Evolutionary conservation across 2,888 invertebrate species (phyloP), one percentile per base, ranked within the genome.

Genomic region (Agriopis leucophaearia): DNA sequence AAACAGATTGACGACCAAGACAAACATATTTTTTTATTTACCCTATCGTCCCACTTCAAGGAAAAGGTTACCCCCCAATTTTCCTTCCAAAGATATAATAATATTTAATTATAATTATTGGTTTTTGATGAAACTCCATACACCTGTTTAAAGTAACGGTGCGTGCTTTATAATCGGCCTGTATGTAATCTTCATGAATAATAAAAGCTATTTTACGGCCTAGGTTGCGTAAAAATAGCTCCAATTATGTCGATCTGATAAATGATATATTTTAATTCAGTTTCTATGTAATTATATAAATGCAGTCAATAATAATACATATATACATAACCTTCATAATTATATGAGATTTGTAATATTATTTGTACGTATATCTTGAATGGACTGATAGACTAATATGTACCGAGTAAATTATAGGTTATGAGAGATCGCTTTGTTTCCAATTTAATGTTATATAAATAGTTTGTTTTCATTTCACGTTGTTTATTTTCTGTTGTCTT

Each of bases 301-400:
- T 27, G 27, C 27, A 27, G 27, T 27, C 27, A 27, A 12, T 13
- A 44, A 13, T 44, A 44, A 42, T 42, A 42, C 7, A 44, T 13
- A 44, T 44, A 9, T 42, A 27, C 18, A 42, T 16, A 10, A n/a
- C 1, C 27, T 56, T 12, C 16, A 54, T 54, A 40, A 2, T 42
- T 45, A 8, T 44, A 27, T 13, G 56, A 45, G 56, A 18, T 42
- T 50, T 63, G n/a, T 47, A 52, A 69, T 69, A 67, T 66, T 63
- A 66, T 64, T 68, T 72, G 74, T 74, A 74, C 60, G 65, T 65
- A 55, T 65, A 79, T 74, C 71, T 78, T 73, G 59, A 77, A 73
- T 74, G 71, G 79, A 79, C 79, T 79, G 79, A 79, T 79, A 79
- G 76, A 78, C 15, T 78, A 51, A 56, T 57, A 47, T 63, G 57